These are phyloP conservation scores for Pseudochirops cupreus DNA, from an alignment of 2,797 vertebrate genomes.

Conservation along the genomic window DNA sequence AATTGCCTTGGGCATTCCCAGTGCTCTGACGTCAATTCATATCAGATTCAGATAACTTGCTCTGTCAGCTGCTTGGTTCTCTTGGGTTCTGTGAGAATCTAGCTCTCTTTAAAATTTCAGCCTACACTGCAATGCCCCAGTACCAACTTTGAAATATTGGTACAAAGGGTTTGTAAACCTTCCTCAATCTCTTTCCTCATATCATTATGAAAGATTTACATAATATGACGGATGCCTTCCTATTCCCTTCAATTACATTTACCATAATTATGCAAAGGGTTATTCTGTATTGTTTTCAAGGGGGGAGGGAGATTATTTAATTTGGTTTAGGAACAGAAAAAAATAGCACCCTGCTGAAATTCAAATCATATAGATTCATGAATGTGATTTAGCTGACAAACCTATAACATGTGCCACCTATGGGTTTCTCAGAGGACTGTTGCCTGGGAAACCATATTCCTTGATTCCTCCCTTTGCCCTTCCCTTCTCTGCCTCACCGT, in stretches of 20 bases:
- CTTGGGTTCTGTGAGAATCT: slow-evolving; percentile 56
- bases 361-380: slow-evolving; percentile 50
- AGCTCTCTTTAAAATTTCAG: slow-evolving; percentile 67
- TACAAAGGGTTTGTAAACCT: slow-evolving; percentile 46
- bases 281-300: neutral
- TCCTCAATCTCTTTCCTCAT: slow-evolving; percentile 16
- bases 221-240: slow-evolving; percentile 33
- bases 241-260: slow-evolving; percentile 51
- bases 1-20: slow-evolving; percentile 65
- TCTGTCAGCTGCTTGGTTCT: slow-evolving; percentile 77
- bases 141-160: slow-evolving; percentile 62
- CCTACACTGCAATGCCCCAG: slow-evolving; percentile 69
- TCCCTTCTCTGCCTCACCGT: slow-evolving; percentile 41
- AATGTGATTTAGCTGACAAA: slow-evolving; percentile 52
- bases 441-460: slow-evolving; percentile 81
- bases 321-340: neutral
- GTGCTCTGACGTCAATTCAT: slow-evolving; percentile 71
- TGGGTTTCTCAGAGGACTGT: slow-evolving; percentile 64
- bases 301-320: neutral
- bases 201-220: slow-evolving; percentile 32
- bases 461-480: slow-evolving; percentile 42
- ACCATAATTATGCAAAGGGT: neutral
- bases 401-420: slow-evolving; percentile 66
- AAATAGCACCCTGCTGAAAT: neutral
- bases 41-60: slow-evolving; percentile 79